Conservation (phyloP, 1,140 invertebrate genomes). For the Geopemphigus sp. region DNA sequence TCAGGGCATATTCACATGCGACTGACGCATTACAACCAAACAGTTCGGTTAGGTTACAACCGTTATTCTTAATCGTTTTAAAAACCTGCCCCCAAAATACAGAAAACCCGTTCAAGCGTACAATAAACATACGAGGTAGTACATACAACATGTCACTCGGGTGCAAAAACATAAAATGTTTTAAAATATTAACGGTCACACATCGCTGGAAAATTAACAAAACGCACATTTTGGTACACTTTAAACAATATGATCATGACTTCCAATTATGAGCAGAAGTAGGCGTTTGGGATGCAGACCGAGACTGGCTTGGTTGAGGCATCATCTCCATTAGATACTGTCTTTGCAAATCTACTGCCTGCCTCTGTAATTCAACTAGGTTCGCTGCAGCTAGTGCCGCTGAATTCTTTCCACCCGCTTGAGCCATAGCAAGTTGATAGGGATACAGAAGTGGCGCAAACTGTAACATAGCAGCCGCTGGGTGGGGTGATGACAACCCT, state of each 20-base stretch:
- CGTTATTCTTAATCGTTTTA: background rate
- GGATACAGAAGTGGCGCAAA: conserved; percentile 82
- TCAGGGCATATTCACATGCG: too few relatives aligned
- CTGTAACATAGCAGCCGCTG: conserved; percentile 73
- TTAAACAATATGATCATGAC: conserved; percentile 34
- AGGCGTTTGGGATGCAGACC: conserved; percentile 42
- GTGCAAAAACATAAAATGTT: background rate
- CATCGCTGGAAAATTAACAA: background rate
- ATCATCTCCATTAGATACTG: conserved; percentile 97
- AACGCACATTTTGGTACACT: background rate
- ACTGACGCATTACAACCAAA: too few relatives aligned
- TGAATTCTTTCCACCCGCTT: conserved; percentile 59
- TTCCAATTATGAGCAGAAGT: conserved; percentile 48
- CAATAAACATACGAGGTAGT: background rate
- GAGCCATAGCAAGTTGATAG: conserved; percentile 80
- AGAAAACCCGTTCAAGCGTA: background rate
- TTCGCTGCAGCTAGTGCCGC: conserved; percentile 59
- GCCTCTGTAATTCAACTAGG: conserved; percentile 72
- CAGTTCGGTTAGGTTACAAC: background rate
- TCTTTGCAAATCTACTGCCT: conserved; percentile 83
- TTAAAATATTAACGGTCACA: background rate
- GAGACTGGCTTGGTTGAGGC: conserved; percentile 57
- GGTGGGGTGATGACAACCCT: conserved; percentile 57
- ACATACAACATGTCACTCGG: background rate
- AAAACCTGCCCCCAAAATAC: background rate